A percentile compares a stretch with the other conserved stretches of the same genome.
Evolutionary conservation across 2,888 invertebrate genomes (phyloP).

Genomic region (Caenorhabditis zanzibari): DNA sequence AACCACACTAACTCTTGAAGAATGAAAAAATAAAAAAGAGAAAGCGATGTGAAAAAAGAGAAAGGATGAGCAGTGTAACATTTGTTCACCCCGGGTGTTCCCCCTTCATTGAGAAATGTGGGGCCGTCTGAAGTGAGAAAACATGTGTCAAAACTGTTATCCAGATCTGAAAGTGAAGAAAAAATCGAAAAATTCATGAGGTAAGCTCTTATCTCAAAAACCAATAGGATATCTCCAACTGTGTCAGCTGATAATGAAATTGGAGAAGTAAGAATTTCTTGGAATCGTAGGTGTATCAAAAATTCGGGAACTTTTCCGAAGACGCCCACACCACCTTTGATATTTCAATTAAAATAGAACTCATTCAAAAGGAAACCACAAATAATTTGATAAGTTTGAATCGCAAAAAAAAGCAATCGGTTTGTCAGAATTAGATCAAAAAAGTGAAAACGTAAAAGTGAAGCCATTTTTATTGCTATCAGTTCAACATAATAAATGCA

Average conservation of each 20-base stretch:
- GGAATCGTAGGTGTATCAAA: background rate
- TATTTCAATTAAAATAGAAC: too few species aligned
- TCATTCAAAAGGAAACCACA: too few species aligned
- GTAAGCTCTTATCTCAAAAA: background rate
- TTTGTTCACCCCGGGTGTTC: constrained; percentile 53
- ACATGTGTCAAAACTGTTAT: constrained; percentile 45
- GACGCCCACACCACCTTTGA: too few species aligned
- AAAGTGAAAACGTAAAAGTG: too few species aligned
- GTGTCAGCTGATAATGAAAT: background rate
- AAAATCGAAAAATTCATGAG: background rate
- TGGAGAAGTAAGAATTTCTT: too few species aligned
- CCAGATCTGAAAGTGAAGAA: constrained; percentile 1
- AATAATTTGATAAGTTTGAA: too few species aligned
- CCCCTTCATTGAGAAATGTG: background rate
- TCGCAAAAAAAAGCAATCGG: too few species aligned
- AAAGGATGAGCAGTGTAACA: constrained; percentile 46
- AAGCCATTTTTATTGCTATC: too few species aligned
- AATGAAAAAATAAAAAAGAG: constrained; percentile 28
- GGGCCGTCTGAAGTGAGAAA: constrained; percentile 12
- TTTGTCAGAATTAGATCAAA: too few species aligned
- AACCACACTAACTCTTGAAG: constrained; percentile 57
- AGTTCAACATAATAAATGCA: too few species aligned
- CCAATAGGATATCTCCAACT: background rate
- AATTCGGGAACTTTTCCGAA: too few species aligned
- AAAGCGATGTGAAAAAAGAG: constrained; percentile 9